Conservation (phyloP, 2,113 vertebrate genomes). For the Campylomormyrus tamandua region DNA sequence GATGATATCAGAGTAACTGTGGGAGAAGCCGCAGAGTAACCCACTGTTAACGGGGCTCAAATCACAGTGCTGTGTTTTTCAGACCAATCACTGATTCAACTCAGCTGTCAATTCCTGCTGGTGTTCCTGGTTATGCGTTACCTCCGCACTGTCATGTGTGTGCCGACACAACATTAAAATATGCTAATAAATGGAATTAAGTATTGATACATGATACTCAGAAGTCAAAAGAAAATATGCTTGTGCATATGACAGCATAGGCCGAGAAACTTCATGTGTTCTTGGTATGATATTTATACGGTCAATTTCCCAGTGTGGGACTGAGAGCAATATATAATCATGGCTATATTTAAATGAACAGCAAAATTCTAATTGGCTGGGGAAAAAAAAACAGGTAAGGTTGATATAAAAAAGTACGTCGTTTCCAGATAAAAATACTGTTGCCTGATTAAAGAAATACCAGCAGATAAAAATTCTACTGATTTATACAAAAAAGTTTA, state of each 20-base stretch:
- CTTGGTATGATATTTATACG: background rate
- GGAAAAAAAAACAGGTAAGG: background rate
- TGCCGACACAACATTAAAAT: background rate
- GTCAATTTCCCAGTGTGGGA: background rate
- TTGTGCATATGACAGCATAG: background rate
- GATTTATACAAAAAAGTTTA: background rate
- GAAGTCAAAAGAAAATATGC: background rate
- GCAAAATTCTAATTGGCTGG: background rate
- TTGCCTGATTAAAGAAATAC: background rate
- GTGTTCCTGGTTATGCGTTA: background rate
- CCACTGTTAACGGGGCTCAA: background rate
- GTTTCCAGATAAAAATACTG: background rate
- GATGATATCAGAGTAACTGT: conserved; percentile 85
- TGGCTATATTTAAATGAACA: background rate
- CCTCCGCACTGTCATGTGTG: background rate
- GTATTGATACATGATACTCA: background rate
- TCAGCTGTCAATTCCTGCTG: background rate
- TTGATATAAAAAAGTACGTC: background rate
- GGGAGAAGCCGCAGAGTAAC: background rate
- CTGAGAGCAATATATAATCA: background rate
- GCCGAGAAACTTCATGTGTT: background rate
- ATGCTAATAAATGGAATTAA: background rate
- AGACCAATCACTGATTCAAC: background rate
- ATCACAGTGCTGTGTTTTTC: background rate
- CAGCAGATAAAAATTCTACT: background rate